These are phyloP conservation scores for Epizoanthus scotinus DNA, from an alignment of 92 coral and sea anemone genomes.

Conservation along the genomic window DNA sequence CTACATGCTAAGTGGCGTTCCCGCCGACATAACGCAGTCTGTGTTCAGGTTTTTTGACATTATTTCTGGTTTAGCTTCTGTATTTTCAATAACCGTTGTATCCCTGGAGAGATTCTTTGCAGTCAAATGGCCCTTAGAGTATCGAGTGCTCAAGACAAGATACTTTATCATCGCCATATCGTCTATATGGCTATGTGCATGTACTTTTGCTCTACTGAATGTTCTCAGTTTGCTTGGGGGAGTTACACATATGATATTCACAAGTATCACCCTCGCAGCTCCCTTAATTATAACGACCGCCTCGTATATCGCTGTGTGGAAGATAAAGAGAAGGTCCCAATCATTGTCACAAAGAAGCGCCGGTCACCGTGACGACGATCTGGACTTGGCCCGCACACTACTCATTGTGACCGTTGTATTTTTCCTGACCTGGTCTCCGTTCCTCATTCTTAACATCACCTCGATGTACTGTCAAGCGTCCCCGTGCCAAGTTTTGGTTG, in stretches of 20 bases:
- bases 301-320: constrained; percentile 64
- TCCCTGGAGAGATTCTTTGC: constrained; percentile 61
- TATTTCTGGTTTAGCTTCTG: constrained; percentile 62
- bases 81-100: constrained; percentile 60
- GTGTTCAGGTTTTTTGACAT: constrained; percentile 46
- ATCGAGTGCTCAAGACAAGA: constrained; percentile 38
- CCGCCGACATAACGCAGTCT: background rate
- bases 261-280: constrained; percentile 53
- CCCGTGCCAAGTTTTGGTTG: constrained; percentile 44
- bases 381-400: constrained; percentile 65
- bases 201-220: constrained; percentile 61
- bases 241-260: constrained; percentile 57
- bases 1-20: constrained; percentile 19
- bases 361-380: constrained; percentile 48
- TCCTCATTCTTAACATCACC: constrained; percentile 69
- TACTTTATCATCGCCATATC: constrained; percentile 41
- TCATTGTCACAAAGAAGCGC: constrained; percentile 51
- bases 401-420: constrained; percentile 64
- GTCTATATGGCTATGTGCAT: constrained; percentile 58
- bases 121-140: constrained; percentile 49
- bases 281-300: constrained; percentile 61
- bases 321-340: constrained; percentile 53
- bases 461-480: constrained; percentile 56
- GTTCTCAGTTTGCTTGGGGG: constrained; percentile 51
- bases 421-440: constrained; percentile 77